phyloP scores from a whole-genome alignment of 1,140 invertebrate species.

The Sarcophaga peregrina region DNA sequence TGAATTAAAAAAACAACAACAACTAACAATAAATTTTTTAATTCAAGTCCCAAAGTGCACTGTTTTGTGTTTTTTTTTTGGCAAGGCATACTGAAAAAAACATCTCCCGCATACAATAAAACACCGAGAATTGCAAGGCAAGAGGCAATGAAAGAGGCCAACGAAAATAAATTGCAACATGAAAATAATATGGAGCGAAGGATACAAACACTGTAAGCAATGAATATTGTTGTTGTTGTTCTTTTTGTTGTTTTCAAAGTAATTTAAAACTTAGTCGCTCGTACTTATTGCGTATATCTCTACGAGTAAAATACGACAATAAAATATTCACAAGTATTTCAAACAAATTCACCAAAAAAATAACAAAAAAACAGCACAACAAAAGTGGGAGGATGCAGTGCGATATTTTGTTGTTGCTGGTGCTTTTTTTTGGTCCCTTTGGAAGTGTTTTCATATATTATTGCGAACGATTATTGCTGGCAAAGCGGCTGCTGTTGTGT shows the following conservation, averaged over 20 bases:
- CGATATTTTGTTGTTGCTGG: conserved; percentile 52
- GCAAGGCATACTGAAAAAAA: background rate
- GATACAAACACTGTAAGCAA: background rate
- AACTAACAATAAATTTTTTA: background rate
- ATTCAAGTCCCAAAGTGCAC: background rate
- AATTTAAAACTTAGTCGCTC: conserved; percentile 54
- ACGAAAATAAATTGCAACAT: conserved; percentile 34
- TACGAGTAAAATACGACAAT: background rate
- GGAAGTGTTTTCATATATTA: background rate
- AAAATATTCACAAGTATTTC: background rate
- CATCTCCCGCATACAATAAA: conserved; percentile 27
- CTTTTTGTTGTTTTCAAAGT: background rate
- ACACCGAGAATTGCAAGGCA: conserved; percentile 27
- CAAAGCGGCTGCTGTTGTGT: background rate
- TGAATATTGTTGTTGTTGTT: background rate
- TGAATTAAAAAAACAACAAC: background rate
- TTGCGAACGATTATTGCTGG: background rate
- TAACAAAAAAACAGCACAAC: conserved; percentile 48
- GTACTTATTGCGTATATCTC: no score
- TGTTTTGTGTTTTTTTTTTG: no score
- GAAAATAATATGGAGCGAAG: conserved; percentile 24
- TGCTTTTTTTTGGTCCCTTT: background rate
- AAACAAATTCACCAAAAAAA: background rate
- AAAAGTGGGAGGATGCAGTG: conserved; percentile 65
- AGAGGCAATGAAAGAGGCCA: background rate